Percentiles rank a stretch among this genome's conserved stretches.
These are phyloP conservation scores for Pseudochirops corinnae DNA, from an alignment of 2,797 vertebrate species.

Conservation along the genomic window DNA sequence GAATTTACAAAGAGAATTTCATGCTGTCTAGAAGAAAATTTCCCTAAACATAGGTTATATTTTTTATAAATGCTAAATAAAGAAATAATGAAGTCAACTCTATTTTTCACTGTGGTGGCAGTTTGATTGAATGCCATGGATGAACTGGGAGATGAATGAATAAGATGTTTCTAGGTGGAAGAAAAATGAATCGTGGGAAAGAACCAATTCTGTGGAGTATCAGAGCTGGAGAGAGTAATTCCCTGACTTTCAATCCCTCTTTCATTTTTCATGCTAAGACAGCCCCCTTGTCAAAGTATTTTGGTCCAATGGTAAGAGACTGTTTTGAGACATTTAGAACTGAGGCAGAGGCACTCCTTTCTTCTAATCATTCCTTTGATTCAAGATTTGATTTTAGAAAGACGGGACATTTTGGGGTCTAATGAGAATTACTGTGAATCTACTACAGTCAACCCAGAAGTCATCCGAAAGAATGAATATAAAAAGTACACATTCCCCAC, in stretches of 20 bases:
- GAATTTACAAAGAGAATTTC: conserved; percentile 18
- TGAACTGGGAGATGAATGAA: conserved; percentile 76
- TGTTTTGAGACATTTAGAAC: conserved; percentile 21
- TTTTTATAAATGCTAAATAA: conserved; percentile 47
- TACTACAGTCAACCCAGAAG: not conserved
- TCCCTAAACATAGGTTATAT: not conserved
- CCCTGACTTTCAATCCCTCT: conserved; percentile 66
- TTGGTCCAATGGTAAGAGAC: not conserved
- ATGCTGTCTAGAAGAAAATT: conserved; percentile 17
- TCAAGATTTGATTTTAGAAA: not conserved
- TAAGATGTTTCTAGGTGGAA: conserved; percentile 67
- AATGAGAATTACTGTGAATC: not conserved
- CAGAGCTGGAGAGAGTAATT: conserved; percentile 65
- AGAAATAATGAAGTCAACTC: conserved; percentile 53
- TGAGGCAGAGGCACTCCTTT: conserved; percentile 5
- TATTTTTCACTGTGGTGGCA: conserved; percentile 62
- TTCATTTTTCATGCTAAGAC: conserved; percentile 70
- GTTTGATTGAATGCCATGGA: conserved; percentile 73
- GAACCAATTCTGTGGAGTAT: conserved; percentile 73
- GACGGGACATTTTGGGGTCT: not conserved
- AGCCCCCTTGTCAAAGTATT: conserved; percentile 58
- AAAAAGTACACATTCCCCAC: not conserved
- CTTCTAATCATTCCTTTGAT: not conserved
- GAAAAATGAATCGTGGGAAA: conserved; percentile 73
- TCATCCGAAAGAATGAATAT: conserved; percentile 1